phyloP scores from a whole-genome alignment of 2,113 vertebrate species.

The Saccopteryx bilineata region DNA sequence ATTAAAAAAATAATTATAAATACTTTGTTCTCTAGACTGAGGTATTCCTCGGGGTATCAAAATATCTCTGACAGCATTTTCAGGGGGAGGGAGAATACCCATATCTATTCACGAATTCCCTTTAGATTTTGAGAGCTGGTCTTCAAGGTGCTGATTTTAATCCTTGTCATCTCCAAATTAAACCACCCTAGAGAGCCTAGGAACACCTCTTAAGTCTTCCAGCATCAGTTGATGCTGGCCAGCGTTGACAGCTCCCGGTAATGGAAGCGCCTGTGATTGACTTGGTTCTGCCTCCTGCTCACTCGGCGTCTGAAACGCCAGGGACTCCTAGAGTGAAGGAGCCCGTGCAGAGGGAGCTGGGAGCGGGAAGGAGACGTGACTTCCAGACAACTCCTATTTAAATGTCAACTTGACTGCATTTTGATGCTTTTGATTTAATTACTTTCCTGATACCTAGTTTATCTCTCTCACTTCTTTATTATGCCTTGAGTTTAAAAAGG shows the following conservation, averaged over 20 bases:
- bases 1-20: neutral
- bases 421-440: conserved; percentile 33
- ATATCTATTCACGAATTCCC: conserved; percentile 65
- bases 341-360: neutral
- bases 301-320: neutral
- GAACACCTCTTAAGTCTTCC: conserved; percentile 72
- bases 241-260: conserved; percentile 22
- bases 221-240: conserved; percentile 36
- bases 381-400: conserved; percentile 22
- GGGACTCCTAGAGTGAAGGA: neutral
- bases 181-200: conserved; percentile 75
- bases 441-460: neutral
- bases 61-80: conserved; percentile 61
- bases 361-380: neutral
- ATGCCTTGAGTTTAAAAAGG: neutral
- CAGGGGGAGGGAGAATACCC: neutral
- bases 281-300: conserved; percentile 1
- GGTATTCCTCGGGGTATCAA: conserved; percentile 29
- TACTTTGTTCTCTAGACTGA: neutral
- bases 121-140: conserved; percentile 62
- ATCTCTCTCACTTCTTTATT: neutral
- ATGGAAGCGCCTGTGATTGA: conserved; percentile 55
- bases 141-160: conserved; percentile 73
- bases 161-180: conserved; percentile 78
- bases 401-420: neutral